These are phyloP conservation scores for Aethes cnicana DNA, from an alignment of 2,888 invertebrate genomes.

Conservation along the genomic window DNA sequence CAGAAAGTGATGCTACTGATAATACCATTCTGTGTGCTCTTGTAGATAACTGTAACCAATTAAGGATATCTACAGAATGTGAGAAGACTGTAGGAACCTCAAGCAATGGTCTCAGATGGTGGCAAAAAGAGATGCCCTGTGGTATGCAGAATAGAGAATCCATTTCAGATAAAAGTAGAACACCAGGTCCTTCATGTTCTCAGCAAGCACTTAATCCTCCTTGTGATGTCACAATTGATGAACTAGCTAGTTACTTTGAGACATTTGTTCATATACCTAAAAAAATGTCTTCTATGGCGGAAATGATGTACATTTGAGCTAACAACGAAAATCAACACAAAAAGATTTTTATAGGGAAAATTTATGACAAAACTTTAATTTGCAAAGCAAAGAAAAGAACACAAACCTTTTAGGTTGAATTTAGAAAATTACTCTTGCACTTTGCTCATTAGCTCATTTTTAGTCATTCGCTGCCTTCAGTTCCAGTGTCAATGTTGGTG, in stretches of 20 bases:
- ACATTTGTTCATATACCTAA: slow-evolving; percentile 97
- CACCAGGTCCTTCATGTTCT: slow-evolving; percentile 85
- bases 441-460: too few relatives aligned
- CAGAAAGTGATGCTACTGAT: slow-evolving; percentile 43
- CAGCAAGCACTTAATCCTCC: slow-evolving; percentile 88
- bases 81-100: slow-evolving; percentile 36
- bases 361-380: not conserved
- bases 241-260: slow-evolving; percentile 97
- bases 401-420: too few relatives aligned
- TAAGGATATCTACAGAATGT: slow-evolving; percentile 60
- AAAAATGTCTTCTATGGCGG: slow-evolving; percentile 98
- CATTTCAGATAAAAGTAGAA: slow-evolving; percentile 49
- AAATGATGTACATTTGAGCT: slow-evolving; percentile 97
- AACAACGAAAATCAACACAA: not conserved
- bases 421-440: too few relatives aligned
- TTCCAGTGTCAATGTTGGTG: too few relatives aligned
- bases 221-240: slow-evolving; percentile 95
- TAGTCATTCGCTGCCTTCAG: too few relatives aligned
- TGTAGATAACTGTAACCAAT: slow-evolving; percentile 71
- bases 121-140: slow-evolving; percentile 52
- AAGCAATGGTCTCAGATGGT: slow-evolving; percentile 56
- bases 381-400: too few relatives aligned
- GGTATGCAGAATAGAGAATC: slow-evolving; percentile 45
- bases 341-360: not conserved
- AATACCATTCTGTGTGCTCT: slow-evolving; percentile 63